A percentile compares a stretch with the other conserved stretches of the same genome.
phyloP scores from a whole-genome alignment of 2,888 invertebrate species.

The Seira musarum region DNA sequence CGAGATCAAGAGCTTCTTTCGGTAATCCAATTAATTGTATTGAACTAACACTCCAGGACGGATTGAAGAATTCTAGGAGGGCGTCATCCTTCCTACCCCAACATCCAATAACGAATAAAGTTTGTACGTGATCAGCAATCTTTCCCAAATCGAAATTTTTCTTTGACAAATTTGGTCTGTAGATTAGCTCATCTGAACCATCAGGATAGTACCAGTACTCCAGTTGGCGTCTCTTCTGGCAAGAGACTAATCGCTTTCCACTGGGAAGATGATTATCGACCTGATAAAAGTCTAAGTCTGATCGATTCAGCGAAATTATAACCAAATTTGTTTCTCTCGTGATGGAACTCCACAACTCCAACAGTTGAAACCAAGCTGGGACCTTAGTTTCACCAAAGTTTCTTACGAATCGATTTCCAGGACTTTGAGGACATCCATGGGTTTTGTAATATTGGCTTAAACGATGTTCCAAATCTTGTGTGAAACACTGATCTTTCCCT shows the following conservation, averaged over 20 bases:
- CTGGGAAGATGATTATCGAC: constrained; percentile 11
- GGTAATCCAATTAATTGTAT: constrained; percentile 41
- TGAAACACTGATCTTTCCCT: not conserved
- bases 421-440: constrained; percentile 16
- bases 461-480: constrained; percentile 19
- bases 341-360: constrained; percentile 24
- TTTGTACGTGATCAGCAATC: not conserved
- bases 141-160: not conserved
- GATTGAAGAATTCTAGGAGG: constrained; percentile 49
- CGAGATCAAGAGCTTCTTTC: constrained; percentile 47
- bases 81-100: constrained; percentile 56
- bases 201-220: constrained; percentile 60
- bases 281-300: constrained; percentile 41
- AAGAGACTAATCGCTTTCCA: constrained; percentile 15
- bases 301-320: constrained; percentile 24
- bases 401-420: constrained; percentile 17
- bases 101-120: constrained; percentile 44
- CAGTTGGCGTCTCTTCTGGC: constrained; percentile 43
- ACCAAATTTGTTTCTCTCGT: constrained; percentile 29
- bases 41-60: constrained; percentile 22
- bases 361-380: constrained; percentile 17
- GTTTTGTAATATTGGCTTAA: not conserved
- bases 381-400: constrained; percentile 21
- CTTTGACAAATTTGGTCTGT: not conserved
- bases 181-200: constrained; percentile 48